Conservation (phyloP, 2,113 vertebrate genomes). For the Heterotilapia buettikoferi region DNA sequence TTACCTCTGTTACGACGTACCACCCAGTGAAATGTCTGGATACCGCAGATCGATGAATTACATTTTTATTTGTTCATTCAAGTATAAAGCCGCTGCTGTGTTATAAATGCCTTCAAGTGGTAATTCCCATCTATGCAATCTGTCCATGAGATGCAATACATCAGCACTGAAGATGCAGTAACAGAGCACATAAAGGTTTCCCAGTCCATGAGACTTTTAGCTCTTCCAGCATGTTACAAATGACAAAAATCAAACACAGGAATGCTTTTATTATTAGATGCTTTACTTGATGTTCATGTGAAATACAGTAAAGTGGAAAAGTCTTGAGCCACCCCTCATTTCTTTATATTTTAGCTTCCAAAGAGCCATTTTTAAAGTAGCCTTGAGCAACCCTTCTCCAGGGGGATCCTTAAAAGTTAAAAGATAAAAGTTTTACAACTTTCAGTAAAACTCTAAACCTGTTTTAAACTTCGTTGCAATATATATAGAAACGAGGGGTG, state of each 20-base stretch:
- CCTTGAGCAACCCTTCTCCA: background rate
- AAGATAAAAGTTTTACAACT: background rate
- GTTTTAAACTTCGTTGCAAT: background rate
- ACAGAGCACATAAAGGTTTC: background rate
- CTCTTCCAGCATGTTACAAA: background rate
- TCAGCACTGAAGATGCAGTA: background rate
- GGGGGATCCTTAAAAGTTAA: background rate
- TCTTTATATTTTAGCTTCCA: background rate
- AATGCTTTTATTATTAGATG: background rate
- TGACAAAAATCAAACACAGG: background rate
- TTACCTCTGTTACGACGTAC: background rate
- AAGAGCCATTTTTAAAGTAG: background rate
- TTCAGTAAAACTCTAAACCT: background rate
- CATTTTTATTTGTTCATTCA: background rate
- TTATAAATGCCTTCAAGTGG: background rate
- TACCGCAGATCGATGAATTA: background rate
- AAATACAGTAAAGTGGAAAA: background rate
- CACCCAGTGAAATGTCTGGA: background rate
- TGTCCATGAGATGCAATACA: background rate
- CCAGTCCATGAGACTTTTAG: background rate
- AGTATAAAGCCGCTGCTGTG: background rate
- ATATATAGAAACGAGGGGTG: background rate
- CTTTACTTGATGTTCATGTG: background rate
- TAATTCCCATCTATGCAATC: background rate
- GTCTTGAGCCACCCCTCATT: background rate